These are phyloP conservation scores for Lutraria lutraria DNA, from an alignment of 2,888 invertebrate species.

Conservation along the genomic window DNA sequence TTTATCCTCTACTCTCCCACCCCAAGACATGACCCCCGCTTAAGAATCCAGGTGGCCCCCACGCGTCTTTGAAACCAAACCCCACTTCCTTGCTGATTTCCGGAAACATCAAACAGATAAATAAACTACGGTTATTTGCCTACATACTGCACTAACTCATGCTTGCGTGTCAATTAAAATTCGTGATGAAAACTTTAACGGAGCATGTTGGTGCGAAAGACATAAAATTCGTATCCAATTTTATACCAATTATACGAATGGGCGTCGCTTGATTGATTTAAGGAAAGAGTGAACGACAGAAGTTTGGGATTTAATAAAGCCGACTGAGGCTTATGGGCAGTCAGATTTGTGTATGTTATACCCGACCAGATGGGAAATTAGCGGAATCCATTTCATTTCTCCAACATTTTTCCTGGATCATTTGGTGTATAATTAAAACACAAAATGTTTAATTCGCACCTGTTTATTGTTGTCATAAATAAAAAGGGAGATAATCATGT, in stretches of 20 bases:
- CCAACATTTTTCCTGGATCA: background rate
- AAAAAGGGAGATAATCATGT: background rate
- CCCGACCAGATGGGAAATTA: constrained; percentile 14
- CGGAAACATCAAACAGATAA: constrained; percentile 66
- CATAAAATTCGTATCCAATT: constrained; percentile 57
- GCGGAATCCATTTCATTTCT: background rate
- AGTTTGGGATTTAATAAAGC: constrained; percentile 41
- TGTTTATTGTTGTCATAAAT: background rate
- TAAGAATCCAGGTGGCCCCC: constrained; percentile 41
- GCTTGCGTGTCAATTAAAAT: constrained; percentile 53
- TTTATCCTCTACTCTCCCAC: constrained; percentile 51
- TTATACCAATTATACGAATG: constrained; percentile 60
- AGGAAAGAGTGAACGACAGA: constrained; percentile 51
- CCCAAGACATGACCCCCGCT: constrained; percentile 25
- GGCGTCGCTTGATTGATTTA: constrained; percentile 56
- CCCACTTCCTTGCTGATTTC: constrained; percentile 36
- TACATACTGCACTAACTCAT: constrained; percentile 53
- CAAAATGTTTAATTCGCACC: background rate
- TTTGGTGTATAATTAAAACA: background rate
- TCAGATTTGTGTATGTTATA: background rate
- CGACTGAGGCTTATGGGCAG: constrained; percentile 33
- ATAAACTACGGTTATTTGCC: background rate
- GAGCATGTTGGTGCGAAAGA: constrained; percentile 28
- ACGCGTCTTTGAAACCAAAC: constrained; percentile 48
- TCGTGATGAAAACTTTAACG: constrained; percentile 47